A percentile compares a stretch with the other conserved stretches of the same genome.
Evolutionary conservation across 2,888 invertebrate species (phyloP).

Genomic region (Dryococelus australis): DNA sequence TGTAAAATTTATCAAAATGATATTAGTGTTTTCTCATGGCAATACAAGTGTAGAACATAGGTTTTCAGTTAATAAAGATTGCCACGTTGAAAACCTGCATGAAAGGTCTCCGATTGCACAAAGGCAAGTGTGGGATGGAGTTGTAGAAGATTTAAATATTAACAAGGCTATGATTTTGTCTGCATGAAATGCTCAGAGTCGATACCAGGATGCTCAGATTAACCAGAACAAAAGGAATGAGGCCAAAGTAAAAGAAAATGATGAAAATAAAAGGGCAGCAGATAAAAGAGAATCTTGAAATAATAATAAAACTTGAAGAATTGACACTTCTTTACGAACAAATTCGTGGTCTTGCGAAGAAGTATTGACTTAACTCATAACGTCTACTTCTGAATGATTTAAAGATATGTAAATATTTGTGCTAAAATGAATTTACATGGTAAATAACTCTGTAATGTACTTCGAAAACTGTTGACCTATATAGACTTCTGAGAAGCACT

Average conservation of each 20-base stretch:
- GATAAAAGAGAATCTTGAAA: background rate
- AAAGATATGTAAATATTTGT: no score
- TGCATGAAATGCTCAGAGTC: no score
- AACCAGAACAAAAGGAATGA: no score
- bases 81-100: background rate
- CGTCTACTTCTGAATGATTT: no score
- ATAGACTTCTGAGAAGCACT: no score
- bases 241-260: no score
- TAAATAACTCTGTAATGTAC: no score
- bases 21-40: background rate
- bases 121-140: conserved; percentile 13
- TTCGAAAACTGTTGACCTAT: no score
- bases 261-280: background rate
- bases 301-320: background rate
- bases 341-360: background rate
- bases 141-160: background rate
- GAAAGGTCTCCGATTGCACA: background rate
- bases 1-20: background rate
- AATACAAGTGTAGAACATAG: background rate
- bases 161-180: no score
- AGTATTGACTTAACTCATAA: background rate
- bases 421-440: no score
- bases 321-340: background rate
- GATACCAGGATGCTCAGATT: no score
- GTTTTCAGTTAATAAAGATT: conserved; percentile 23